Evolutionary conservation across 2,797 vertebrate species (phyloP), one percentile per base, ranked within the genome.

Genomic region (Lepus oiostolus): DNA sequence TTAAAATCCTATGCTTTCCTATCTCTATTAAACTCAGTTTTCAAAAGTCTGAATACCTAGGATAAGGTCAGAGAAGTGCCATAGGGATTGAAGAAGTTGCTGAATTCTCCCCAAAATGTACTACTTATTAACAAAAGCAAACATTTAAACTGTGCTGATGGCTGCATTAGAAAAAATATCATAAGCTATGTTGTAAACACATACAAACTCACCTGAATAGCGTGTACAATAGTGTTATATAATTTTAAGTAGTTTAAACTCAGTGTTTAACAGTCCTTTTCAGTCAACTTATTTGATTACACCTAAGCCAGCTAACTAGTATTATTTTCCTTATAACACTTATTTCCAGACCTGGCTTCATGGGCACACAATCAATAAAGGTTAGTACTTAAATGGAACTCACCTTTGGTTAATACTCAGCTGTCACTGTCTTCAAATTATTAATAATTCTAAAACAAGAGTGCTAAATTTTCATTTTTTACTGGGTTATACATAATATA

Each of bases 211-310:
- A 42, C 79, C n/a, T 88, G 42, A 75, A 42, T 26, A 85, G 11
- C 4, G 30, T 58, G 14, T 38, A 47, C 0, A 90, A 4, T 65
- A 72, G 32, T 83, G 30, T 85, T 94, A 32, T 94, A 32, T 85
- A 74, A 28, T 88, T 92, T 95, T 86, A 90, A 79, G 9, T 91
- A 79, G 60, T 95, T 89, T 93, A 70, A 88, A 70, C 0, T 13
- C 12, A 93, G 90, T 76, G 4, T 58, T 94, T 50, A 93, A 79
- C 4, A 47, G 12, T 38, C 26, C 8, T 91, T 93, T 86, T 52
- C 62, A 88, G 67, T 14, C 2, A 86, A 32, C 1, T 92, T 52
- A 50, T 54, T 24, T 62, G 88, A 88, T 90, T 94, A 65, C 42
- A 76, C 16, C 1, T 24, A 95, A 38, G 1, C 5, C 42, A 82